A percentile compares a stretch with the other conserved stretches of the same genome.
These are phyloP conservation scores for Omphaloscelis lunosa DNA, from an alignment of 2,888 invertebrate genomes.

Conservation along the genomic window DNA sequence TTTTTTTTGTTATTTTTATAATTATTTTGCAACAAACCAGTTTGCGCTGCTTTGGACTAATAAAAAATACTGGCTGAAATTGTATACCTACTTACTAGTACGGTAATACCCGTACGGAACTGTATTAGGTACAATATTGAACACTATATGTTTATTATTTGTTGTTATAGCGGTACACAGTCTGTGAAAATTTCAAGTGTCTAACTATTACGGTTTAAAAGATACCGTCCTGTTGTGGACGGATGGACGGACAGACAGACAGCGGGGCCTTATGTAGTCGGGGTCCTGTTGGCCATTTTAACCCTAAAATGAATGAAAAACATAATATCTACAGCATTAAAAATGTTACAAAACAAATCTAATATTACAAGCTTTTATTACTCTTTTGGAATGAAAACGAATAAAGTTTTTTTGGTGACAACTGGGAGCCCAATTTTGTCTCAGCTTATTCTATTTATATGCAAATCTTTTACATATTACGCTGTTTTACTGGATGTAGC, in stretches of 20 bases:
- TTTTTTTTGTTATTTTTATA: no score
- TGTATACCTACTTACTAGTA: no score
- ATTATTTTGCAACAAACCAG: no score
- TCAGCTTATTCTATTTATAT: slow-evolving; percentile 22
- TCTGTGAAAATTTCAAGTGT: neutral
- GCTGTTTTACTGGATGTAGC: neutral
- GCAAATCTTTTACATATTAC: slow-evolving; percentile 19
- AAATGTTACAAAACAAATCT: slow-evolving; percentile 10
- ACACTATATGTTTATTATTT: no score
- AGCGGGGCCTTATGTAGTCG: neutral
- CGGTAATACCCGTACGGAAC: no score
- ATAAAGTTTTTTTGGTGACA: slow-evolving; percentile 5
- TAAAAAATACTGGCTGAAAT: no score
- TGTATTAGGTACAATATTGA: no score
- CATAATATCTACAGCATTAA: slow-evolving; percentile 1
- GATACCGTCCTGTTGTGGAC: neutral
- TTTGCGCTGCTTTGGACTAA: no score
- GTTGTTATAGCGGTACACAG: no score
- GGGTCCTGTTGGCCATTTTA: neutral
- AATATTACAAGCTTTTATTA: slow-evolving; percentile 2
- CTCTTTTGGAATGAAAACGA: slow-evolving; percentile 18
- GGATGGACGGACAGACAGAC: neutral
- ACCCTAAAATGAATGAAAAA: neutral
- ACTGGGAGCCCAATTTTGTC: neutral
- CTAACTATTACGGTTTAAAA: neutral